Evolutionary conservation across 2,113 vertebrate species (phyloP), one percentile per base, ranked within the genome.

Genomic region (Mohoua ochrocephala): DNA sequence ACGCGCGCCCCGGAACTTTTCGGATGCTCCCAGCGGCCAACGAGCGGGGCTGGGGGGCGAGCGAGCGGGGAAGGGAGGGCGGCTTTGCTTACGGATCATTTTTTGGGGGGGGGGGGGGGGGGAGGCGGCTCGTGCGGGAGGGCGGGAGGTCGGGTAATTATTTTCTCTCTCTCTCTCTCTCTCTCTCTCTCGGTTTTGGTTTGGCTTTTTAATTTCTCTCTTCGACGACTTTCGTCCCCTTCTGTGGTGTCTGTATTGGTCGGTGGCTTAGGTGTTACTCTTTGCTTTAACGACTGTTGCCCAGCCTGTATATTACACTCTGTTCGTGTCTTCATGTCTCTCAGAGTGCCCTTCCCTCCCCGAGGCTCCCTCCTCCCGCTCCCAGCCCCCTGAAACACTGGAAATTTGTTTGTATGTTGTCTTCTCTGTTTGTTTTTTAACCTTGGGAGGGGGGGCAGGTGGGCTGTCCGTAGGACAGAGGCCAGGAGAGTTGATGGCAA

Each of bases 191-290:
- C 20, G 37, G 59, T 95, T 96, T 92, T 84, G 89, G 84, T 45
- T 94, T 85, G 70, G 79, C 64, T 80, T 89, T 89, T 96, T 95
- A 49, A 93, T 84, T 96, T 96, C 71, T 50, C 93, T 61, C 57
- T 88, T 37, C 13, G 73, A 57, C 0, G 10, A 91, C 86, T 93
- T 84, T 87, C 14, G 89, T 96, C 95, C 96, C 97, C 88, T 95
- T 94, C 93, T 91, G 71, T 97, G 98, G 97, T 97, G 97, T 97
- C 97, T 80, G 97, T 98, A 95, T 95, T 97, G 96, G 70, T 96
- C 97, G 95, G 97, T 98, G 98, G 97, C 97, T 98, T 97, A 90
- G 96, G 96, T 98, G 97, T 98, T 95, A 91, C 96, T 97, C 73
- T 97, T 97, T 93, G 93, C 94, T 96, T 96, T 91, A 89, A 95